Percentiles rank a stretch among this genome's conserved stretches.
Conservation (phyloP, 2,113 vertebrate genomes). For the Sinocyclocheilus maitianheensis region DNA sequence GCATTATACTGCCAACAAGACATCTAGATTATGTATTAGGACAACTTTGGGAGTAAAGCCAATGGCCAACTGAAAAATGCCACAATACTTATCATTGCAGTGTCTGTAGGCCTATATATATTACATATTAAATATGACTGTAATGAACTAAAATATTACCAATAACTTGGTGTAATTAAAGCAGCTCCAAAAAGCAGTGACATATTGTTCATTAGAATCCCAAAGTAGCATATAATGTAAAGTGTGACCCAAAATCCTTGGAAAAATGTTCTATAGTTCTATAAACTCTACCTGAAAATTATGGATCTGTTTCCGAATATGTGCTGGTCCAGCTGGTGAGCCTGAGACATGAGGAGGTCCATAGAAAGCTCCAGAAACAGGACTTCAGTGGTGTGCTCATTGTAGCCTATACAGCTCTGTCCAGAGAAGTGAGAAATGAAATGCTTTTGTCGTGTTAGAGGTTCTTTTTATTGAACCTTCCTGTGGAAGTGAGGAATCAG, state of each 20-base stretch:
- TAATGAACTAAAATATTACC: not conserved
- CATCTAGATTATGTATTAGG: not conserved
- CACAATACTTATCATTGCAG: not conserved
- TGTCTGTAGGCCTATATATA: too few species aligned
- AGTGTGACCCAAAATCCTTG: not conserved
- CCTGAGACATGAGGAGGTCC: not conserved
- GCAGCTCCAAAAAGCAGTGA: not conserved
- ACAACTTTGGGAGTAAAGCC: not conserved
- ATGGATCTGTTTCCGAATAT: not conserved
- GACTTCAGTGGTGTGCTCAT: not conserved
- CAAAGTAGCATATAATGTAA: not conserved
- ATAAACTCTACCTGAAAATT: slow-evolving; percentile 17
- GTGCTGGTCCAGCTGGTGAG: slow-evolving; percentile 8
- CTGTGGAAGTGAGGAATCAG: slow-evolving; percentile 82
- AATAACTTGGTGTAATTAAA: not conserved
- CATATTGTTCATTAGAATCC: not conserved
- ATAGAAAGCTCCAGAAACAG: not conserved
- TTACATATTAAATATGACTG: not conserved
- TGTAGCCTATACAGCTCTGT: slow-evolving; percentile 6
- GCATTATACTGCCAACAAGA: not conserved
- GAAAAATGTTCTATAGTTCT: not conserved
- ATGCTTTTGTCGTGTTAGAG: slow-evolving; percentile 69
- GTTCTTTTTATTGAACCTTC: slow-evolving; percentile 85
- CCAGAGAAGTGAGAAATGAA: slow-evolving; percentile 46
- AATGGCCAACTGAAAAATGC: not conserved